Conservation (phyloP, 2,888 invertebrate species). For the Rhopalosiphum nymphaeae region DNA sequence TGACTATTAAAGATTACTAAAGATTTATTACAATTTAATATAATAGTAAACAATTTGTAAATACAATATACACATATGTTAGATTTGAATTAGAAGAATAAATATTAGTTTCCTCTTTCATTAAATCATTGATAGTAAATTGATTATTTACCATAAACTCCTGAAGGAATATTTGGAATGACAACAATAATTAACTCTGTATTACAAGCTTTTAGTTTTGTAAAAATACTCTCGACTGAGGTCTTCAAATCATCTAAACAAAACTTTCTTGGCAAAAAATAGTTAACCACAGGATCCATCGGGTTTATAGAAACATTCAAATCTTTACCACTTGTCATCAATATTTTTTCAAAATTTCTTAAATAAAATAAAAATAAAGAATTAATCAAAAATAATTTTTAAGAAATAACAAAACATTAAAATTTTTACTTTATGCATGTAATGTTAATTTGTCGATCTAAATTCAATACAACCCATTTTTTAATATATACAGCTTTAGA, state of each 20-base stretch:
- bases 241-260: background rate
- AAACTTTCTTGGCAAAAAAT: no score
- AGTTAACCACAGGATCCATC: background rate
- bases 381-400: background rate
- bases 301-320: slow-evolving; percentile 38
- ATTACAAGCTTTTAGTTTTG: background rate
- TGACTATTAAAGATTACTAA: no score
- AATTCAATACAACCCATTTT: slow-evolving; percentile 73
- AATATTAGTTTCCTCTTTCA: background rate
- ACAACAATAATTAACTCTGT: slow-evolving; percentile 34
- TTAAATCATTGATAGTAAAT: background rate
- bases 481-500: slow-evolving; percentile 67
- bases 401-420: background rate
- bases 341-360: slow-evolving; percentile 30
- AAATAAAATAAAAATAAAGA: background rate
- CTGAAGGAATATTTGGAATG: slow-evolving; percentile 15
- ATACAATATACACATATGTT: background rate
- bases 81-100: background rate
- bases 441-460: slow-evolving; percentile 69
- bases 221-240: slow-evolving; percentile 6
- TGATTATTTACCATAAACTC: slow-evolving; percentile 45
- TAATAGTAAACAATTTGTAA: background rate
- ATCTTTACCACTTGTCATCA: background rate
- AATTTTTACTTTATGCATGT: slow-evolving; percentile 16
- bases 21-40: background rate